Evolutionary conservation across 1,140 invertebrate species (phyloP).

Genomic region (Thaumatotibia leucotreta): DNA sequence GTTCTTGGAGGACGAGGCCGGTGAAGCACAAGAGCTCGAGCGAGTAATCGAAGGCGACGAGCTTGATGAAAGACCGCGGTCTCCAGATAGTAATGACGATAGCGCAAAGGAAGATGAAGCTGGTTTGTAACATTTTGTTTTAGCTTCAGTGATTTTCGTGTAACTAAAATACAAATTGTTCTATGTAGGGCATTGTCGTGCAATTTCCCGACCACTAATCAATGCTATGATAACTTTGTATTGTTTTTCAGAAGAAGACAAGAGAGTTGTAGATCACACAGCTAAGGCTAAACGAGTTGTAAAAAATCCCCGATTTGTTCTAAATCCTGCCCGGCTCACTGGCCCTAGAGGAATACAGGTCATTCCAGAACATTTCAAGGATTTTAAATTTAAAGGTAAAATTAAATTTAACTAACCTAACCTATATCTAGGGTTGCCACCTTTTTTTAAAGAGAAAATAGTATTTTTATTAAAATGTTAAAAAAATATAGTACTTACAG

Average conservation of each 20-base stretch:
- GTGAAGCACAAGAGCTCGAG: conserved; percentile 62
- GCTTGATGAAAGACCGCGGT: conserved; percentile 41
- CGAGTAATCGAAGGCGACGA: conserved; percentile 68
- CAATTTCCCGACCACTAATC: too few species aligned
- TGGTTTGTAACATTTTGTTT: conserved; percentile 35
- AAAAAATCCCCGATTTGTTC: conserved; percentile 82
- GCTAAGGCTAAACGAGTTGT: conserved; percentile 76
- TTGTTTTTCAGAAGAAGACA: conserved; percentile 62
- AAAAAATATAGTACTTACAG: too few species aligned
- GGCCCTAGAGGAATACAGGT: conserved; percentile 87
- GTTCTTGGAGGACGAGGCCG: conserved; percentile 61
- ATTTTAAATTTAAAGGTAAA: conserved; percentile 88
- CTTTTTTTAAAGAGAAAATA: too few species aligned
- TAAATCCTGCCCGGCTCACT: conserved; percentile 84
- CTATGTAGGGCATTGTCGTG: too few species aligned
- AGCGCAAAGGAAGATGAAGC: conserved; percentile 63
- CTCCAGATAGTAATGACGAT: conserved; percentile 41
- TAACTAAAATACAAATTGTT: too few species aligned
- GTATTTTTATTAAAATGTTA: too few species aligned
- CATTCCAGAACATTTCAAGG: conserved; percentile 87
- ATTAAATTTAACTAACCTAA: too few species aligned
- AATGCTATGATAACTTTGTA: not conserved
- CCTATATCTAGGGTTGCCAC: too few species aligned
- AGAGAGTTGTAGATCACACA: conserved; percentile 56
- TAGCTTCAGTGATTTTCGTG: too few species aligned